phyloP scores from a whole-genome alignment of 2,888 invertebrate genomes.

The Electrophaes corylata region DNA sequence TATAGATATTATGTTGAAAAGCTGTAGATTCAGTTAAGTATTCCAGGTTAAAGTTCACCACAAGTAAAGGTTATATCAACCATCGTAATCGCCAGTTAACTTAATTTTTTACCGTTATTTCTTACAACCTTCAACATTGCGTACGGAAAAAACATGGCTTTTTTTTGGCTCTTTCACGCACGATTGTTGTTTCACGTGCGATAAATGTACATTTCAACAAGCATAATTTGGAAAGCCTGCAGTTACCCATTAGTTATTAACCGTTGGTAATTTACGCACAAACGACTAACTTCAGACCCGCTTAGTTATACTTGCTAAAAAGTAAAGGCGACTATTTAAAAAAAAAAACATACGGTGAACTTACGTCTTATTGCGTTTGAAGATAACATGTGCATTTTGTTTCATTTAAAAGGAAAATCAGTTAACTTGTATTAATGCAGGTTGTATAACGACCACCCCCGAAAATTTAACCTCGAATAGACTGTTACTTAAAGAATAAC shows the following conservation, averaged over 20 bases:
- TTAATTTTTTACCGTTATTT: not conserved
- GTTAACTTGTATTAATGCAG: not conserved
- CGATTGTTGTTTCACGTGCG: not conserved
- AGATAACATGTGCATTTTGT: slow-evolving; percentile 2
- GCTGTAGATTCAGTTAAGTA: not conserved
- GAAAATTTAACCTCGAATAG: not conserved
- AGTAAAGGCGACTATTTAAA: not conserved
- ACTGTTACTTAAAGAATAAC: not conserved
- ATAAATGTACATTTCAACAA: too few relatives aligned
- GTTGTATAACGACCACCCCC: not conserved
- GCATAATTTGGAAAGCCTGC: too few relatives aligned
- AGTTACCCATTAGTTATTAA: too few relatives aligned
- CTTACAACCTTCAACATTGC: too few relatives aligned
- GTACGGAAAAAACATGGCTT: too few relatives aligned
- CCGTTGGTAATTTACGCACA: too few relatives aligned
- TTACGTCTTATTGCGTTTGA: not conserved
- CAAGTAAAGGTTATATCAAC: too few relatives aligned
- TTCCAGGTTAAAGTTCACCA: not conserved
- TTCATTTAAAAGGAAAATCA: slow-evolving; percentile 1
- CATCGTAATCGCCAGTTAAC: not conserved
- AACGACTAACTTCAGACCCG: too few relatives aligned
- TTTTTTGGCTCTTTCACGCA: too few relatives aligned
- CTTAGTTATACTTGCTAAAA: too few relatives aligned
- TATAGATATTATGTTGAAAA: not conserved
- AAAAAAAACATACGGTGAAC: not conserved